Evolutionary conservation across 37 sponge, comb jelly and placozoan species (phyloP), one percentile per base, ranked within the genome.

Genomic region (Aplysina aerophoba): DNA sequence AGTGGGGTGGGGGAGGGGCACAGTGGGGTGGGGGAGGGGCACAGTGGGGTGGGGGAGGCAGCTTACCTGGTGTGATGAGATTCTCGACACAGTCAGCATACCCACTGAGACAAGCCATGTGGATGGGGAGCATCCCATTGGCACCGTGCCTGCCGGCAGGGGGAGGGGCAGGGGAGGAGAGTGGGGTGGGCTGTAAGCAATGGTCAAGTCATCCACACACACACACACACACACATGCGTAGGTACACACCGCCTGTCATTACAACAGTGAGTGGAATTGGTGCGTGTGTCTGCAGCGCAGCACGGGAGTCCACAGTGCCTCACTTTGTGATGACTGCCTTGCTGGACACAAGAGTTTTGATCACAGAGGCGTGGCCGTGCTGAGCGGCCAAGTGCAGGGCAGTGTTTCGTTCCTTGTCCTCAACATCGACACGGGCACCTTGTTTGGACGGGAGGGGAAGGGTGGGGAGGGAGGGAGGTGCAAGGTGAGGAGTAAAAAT

Each of bases 41-140:
- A n/a, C n/a, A n/a, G n/a, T n/a, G n/a, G n/a, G n/a, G n/a, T n/a
- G n/a, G n/a, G n/a, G n/a, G n/a, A n/a, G n/a, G n/a, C n/a, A n/a
- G n/a, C n/a, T n/a, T n/a, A 89, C 95, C 89, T 30, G 40, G 79
- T 17, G 69, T 78, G 25, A 91, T 61, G 75, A 93, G 80, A 33
- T 86, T 86, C 87, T 89, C 90, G 41, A 89, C 92, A 81, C 97
- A 96, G 79, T 94, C 92, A 15, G 90, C 87, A 80, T 96, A 88
- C 34, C 94, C 95, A 87, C 93, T 89, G 67, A 96, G 92, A 62
- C 94, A 91, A 17, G 96, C 96, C 94, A 96, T 87, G 83, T 96
- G 96, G 16, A 96, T 39, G 11, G 96, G 94, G 15, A 91, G 72
- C 94, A 96, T 93, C 28, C 96, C 96, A 27, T 89, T 83, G 17